Evolutionary conservation across 2,888 invertebrate genomes (phyloP).

Genomic region (Hypselothyrea guttata): DNA sequence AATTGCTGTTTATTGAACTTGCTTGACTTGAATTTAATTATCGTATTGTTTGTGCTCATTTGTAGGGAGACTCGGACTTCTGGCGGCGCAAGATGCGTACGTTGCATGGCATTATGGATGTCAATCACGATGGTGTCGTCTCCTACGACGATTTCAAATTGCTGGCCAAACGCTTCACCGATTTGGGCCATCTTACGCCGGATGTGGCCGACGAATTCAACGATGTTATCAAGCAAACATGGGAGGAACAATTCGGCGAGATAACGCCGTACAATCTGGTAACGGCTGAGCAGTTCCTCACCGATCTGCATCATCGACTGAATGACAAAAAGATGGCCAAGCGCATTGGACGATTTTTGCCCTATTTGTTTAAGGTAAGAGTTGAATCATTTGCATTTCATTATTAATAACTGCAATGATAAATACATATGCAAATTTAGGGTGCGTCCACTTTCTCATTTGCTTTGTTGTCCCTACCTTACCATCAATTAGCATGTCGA

Average conservation of each 20-base stretch:
- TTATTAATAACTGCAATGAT: too few species aligned
- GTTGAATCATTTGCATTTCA: too few species aligned
- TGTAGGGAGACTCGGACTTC: conserved; percentile 84
- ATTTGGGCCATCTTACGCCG: conserved; percentile 88
- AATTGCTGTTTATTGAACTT: not conserved
- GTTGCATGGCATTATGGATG: conserved; percentile 90
- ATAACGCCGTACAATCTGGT: conserved; percentile 91
- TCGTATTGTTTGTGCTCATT: not conserved
- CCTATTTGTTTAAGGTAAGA: conserved; percentile 90
- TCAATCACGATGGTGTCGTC: conserved; percentile 93
- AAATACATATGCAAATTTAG: too few species aligned
- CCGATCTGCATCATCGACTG: conserved; percentile 91
- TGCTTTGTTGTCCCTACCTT: too few species aligned
- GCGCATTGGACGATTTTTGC: conserved; percentile 90
- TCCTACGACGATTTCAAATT: conserved; percentile 91
- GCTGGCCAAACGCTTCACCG: conserved; percentile 88
- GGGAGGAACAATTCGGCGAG: conserved; percentile 93
- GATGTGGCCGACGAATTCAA: conserved; percentile 87
- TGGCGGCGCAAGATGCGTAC: conserved; percentile 94
- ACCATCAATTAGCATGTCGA: too few species aligned
- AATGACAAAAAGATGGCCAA: conserved; percentile 89
- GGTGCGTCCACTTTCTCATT: too few species aligned
- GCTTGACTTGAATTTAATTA: conserved; percentile 1
- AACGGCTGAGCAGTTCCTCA: conserved; percentile 90
- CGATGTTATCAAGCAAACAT: conserved; percentile 88